Base-by-base conservation (phyloP, 2,888 invertebrate genomes). In the Hypomecis punctinalis region DNA sequence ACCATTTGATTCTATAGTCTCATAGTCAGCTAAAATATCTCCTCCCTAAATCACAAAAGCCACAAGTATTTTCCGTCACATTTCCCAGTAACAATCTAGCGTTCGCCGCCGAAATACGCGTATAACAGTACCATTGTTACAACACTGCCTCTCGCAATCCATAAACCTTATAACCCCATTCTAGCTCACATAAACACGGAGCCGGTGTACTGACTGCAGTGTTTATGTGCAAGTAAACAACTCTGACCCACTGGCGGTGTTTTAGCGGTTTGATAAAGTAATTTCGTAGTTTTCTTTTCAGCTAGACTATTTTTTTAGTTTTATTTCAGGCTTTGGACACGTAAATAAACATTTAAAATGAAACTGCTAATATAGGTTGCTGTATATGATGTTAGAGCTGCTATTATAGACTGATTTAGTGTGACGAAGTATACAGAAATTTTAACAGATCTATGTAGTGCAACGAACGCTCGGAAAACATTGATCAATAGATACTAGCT, bases 121-220 rank as follows among this genome's bases (percentile, higher is more conserved):
- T 23, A 47, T 47, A 54, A 54, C 55, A 37, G 55, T 37, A 37
- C 46, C 46, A 56, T 56, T 56, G 55, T 56, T 56, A 56, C 55
- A 55, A 46, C 42, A 55, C n/a, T 13, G 33, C 11, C 43, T 48
- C 42, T 51, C 46, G 36, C 52, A 62, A 57, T 47, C 59, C 59
- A 59, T 35, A 55, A 60, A 64, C 63, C 63, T 55, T 46, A 40
- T 55, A 64, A 64, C 63, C 54, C 48, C 39, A 51, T 60, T 60
- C 59, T 40, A 23, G 13, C 10, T 5, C 5, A 53, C 52, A 58
- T 53, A 53, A 62, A 62, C 56, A 62, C 42, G 43, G 58, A 63
- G 49, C 47, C 45, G 52, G 10, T 48, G 42, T 43, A 47, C 47
- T 9, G 57, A 36, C 36, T n/a, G 36, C 43, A 5, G 13, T 4